Evolutionary conservation across 2,888 invertebrate genomes (phyloP), one percentile per base, ranked within the genome.

Genomic region (Lacanobia oleracea): DNA sequence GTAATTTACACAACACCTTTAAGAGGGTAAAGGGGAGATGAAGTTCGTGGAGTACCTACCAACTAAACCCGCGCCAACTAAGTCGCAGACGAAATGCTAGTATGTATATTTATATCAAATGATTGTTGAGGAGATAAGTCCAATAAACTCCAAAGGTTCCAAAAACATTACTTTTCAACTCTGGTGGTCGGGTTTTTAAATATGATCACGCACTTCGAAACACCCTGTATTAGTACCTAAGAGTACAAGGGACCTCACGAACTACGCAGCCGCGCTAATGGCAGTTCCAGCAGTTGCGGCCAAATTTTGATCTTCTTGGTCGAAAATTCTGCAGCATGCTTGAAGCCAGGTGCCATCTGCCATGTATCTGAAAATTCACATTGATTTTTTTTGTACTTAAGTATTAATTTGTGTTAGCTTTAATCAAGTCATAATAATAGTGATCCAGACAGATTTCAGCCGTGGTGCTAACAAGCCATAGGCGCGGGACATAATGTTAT

Each of bases 311-410:
- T 18, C 7, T 18, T 48, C 48, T 48, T 48, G 48, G 7, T 48
- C 48, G 18, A 18, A 18, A 18, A 18, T 48, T 18, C 48, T 48
- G 48, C 18, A 18, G 18, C 18, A 54, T 4, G 76, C 77, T 78
- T 93, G 92, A 21, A 91, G 64, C 95, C 95, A 95, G 1, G 95
- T 94, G 4, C 89, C 95, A 75, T 95, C 95, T 7, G 93, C 92
- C 80, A 94, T 89, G 63, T 92, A 93, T 74, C 95, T 95, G 77
- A 59, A 89, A 91, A 48, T 63, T 37, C 4, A 53, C 5, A 53
- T 23, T 23, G 9, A 27, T 27, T 50, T 50, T n/a, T 50, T 7
- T n/a, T 9, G 9, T 50, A 33, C 33, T 33, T 6, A 50, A 16
- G 9, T 50, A 21, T 1, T 33, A 6, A n/a, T 9, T 23, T 54